These are phyloP conservation scores for Etheostoma cragini DNA, from an alignment of 2,113 vertebrate genomes.

Conservation along the genomic window DNA sequence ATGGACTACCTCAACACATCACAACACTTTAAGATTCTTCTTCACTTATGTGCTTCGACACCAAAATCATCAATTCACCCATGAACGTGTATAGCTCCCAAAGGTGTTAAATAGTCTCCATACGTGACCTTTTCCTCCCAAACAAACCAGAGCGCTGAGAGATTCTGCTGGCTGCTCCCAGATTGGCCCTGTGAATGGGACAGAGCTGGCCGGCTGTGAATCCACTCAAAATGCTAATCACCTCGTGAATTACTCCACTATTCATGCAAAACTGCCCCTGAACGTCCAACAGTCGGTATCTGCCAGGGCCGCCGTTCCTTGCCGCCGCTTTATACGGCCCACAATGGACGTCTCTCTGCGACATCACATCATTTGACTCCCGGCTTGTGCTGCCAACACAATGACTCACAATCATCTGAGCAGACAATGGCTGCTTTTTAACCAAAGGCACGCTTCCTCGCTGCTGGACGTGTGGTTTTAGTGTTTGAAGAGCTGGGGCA, in stretches of 20 bases:
- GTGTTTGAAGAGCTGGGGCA: constrained; percentile 51
- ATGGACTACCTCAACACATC: background rate
- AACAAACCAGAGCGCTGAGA: constrained; percentile 9
- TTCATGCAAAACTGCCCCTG: constrained; percentile 25
- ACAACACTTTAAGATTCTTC: background rate
- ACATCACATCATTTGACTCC: constrained; percentile 57
- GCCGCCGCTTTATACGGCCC: constrained; percentile 60
- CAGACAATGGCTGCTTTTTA: constrained; percentile 58
- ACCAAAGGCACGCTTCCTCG: constrained; percentile 21
- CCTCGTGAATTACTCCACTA: constrained; percentile 54
- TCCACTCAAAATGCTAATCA: constrained; percentile 65
- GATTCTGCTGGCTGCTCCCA: constrained; percentile 32
- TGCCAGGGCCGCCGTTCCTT: constrained; percentile 57
- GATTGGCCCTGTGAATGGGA: constrained; percentile 10
- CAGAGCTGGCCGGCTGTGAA: constrained; percentile 29
- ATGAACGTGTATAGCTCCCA: no score
- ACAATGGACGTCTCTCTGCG: constrained; percentile 59
- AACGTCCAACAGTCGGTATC: constrained; percentile 36
- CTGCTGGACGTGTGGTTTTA: constrained; percentile 56
- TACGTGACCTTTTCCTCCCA: constrained; percentile 22
- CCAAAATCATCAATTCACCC: background rate
- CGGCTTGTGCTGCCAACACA: constrained; percentile 46
- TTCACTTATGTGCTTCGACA: background rate
- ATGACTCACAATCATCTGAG: constrained; percentile 60
- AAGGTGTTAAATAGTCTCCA: no score